Conservation (phyloP, 2,797 vertebrate species). For the Cyclopterus lumpus region DNA sequence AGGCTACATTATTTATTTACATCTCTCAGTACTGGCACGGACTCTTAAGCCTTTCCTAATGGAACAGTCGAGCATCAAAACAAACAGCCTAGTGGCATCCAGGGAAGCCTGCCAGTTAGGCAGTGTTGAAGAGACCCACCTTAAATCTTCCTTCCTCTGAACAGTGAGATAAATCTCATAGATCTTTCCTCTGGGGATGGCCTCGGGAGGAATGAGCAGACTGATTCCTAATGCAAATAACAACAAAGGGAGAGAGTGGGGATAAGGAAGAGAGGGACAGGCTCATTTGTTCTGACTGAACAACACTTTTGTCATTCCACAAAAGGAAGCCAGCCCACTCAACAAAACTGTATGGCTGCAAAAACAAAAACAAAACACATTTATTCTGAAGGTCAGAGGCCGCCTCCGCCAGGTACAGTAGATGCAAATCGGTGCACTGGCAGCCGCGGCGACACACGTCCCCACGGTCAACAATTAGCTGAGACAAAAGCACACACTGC, state of each 20-base stretch:
- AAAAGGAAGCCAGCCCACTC: constrained; percentile 62
- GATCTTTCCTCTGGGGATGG: constrained; percentile 98
- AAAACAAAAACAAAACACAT: constrained; percentile 73
- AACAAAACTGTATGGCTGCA: constrained; percentile 66
- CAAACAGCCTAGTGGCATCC: constrained; percentile 78
- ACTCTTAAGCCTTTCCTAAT: constrained; percentile 77
- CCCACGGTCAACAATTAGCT: constrained; percentile 78
- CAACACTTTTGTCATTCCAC: constrained; percentile 75
- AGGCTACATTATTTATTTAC: constrained; percentile 77
- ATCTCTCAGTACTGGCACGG: constrained; percentile 67
- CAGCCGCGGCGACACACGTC: constrained; percentile 55
- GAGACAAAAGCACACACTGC: constrained; percentile 74
- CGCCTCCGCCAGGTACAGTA: constrained; percentile 71
- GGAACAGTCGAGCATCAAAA: constrained; percentile 79
- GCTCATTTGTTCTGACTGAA: constrained; percentile 79
- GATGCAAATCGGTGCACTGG: constrained; percentile 73
- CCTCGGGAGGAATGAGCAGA: constrained; percentile 97
- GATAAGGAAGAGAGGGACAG: constrained; percentile 40
- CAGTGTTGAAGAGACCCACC: constrained; percentile 85
- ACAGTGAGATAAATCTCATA: constrained; percentile 98
- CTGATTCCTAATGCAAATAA: constrained; percentile 93
- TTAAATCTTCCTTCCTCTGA: constrained; percentile 97
- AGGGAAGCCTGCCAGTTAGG: constrained; percentile 70
- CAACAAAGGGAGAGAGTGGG: constrained; percentile 65
- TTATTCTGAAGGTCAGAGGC: constrained; percentile 77